Evolutionary conservation across 2,888 invertebrate species (phyloP).

Genomic region (Chrysolina oricalcia): DNA sequence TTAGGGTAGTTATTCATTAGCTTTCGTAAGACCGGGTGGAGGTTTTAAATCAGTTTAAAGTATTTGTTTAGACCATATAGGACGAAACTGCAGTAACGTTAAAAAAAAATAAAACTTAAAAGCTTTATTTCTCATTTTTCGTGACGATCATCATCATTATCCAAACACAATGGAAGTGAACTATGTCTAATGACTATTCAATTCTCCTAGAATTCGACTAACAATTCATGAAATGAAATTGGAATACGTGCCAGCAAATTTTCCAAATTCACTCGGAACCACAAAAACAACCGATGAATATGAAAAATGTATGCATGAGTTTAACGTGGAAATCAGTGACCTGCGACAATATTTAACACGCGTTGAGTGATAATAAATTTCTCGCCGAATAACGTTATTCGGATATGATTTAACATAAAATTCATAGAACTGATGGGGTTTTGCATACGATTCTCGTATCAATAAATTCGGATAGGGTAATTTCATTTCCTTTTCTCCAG

Average conservation of each 20-base stretch:
- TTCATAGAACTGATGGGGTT: slow-evolving; percentile 8
- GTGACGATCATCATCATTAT: too few relatives aligned
- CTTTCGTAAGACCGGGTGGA: too few relatives aligned
- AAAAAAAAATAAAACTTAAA: too few relatives aligned
- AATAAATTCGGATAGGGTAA: not conserved
- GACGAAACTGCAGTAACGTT: too few relatives aligned
- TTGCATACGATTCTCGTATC: not conserved
- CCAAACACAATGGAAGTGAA: too few relatives aligned
- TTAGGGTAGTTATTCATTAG: too few relatives aligned
- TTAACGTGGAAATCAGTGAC: slow-evolving; percentile 7
- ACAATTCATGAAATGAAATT: too few relatives aligned
- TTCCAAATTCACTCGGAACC: not conserved
- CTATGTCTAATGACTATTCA: too few relatives aligned
- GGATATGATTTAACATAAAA: slow-evolving; percentile 11
- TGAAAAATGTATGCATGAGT: slow-evolving; percentile 11
- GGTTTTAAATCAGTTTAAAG: too few relatives aligned
- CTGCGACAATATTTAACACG: slow-evolving; percentile 3
- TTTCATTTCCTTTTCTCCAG: slow-evolving; percentile 15
- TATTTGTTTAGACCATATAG: too few relatives aligned
- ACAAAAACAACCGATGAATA: not conserved
- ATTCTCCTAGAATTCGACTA: too few relatives aligned
- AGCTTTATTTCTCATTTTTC: too few relatives aligned
- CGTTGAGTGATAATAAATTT: slow-evolving; percentile 2
- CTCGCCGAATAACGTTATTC: slow-evolving; percentile 9
- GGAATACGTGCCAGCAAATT: not conserved